Evolutionary conservation across 2,888 invertebrate genomes (phyloP), one percentile per base, ranked within the genome.

Genomic region (Oscheius sp.): DNA sequence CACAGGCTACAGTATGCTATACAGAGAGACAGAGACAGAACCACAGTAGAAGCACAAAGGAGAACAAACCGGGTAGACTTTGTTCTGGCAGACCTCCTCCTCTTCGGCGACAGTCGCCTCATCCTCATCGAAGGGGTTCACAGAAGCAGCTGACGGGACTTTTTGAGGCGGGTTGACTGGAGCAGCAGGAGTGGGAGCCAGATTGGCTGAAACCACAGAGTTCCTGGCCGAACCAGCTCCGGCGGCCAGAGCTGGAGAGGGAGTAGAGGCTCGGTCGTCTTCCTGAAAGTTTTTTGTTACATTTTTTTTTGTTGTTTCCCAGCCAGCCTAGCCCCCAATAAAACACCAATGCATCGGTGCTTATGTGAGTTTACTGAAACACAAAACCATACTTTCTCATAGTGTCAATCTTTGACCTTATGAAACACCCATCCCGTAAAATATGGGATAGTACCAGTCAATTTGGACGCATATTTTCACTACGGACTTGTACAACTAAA

Each of bases 71-170:
- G 83, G 81, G 70, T 83, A 83, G 53, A 83, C 80, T 74, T 78
- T 80, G 5, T 77, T 75, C 71, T 81, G 76, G 47, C 76, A 70
- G 51, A 75, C 76, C 75, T 80, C 82, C 66, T 82, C 82, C 9
- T 76, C 74, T 3, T 77, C 78, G 42, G 42, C 4, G 0, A 75
- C 74, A n/a, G 70, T 37, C 2, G 76, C 75, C 11, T 82, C 80
- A 11, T 82, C 84, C 5, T 80, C 81, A 53, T 81, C 84, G 66
- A 84, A 84, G 11, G 84, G 84, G 71, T 84, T 84, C 37, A 75
- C 71, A 29, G 47, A 33, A n/a, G 37, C 9, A n/a, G 73, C 53
- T 10, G 47, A 33, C n/a, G 33, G n/a, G 42, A 42, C 42, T 42
- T 42, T 42, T 60, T 35, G 66, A 32, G 70, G 9, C 0, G 58